A percentile compares a stretch with the other conserved stretches of the same genome.
Conservation (phyloP, 2,888 invertebrate genomes). For the Drosophila kambysellisi region DNA sequence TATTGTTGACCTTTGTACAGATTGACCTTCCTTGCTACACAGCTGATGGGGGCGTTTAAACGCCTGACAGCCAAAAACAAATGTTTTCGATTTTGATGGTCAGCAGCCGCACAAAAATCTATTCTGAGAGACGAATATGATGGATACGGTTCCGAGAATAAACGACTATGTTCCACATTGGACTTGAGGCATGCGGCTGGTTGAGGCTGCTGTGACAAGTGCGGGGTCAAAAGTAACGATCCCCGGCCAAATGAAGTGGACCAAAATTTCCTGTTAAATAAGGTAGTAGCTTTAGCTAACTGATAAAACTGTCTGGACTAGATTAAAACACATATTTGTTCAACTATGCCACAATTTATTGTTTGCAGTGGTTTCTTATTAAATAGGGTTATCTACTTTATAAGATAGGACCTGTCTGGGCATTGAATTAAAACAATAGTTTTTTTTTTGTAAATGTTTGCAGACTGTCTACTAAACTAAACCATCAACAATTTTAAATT, state of each 20-base stretch:
- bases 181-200: conserved; percentile 7
- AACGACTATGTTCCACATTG: not conserved
- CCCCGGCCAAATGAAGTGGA: conserved; percentile 5
- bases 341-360: not conserved
- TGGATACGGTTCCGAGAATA: conserved; percentile 22
- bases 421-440: not conserved
- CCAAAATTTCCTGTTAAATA: not conserved
- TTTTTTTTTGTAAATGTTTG: not conserved
- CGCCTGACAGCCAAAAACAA: conserved; percentile 22
- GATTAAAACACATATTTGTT: conserved; percentile 7
- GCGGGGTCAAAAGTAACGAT: conserved; percentile 26
- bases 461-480: not conserved
- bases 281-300: not conserved
- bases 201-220: conserved; percentile 4
- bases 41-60: conserved; percentile 17
- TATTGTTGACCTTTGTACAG: not conserved
- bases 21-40: conserved; percentile 53
- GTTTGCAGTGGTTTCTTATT: not conserved
- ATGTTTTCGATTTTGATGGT: conserved; percentile 27
- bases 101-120: conserved; percentile 43
- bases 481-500: not conserved
- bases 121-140: conserved; percentile 34
- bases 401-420: not conserved
- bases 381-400: not conserved
- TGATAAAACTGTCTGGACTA: not conserved